Evolutionary conservation across 2,797 vertebrate genomes (phyloP), one percentile per base, ranked within the genome.

Genomic region (Chelidonichthys spinosus): DNA sequence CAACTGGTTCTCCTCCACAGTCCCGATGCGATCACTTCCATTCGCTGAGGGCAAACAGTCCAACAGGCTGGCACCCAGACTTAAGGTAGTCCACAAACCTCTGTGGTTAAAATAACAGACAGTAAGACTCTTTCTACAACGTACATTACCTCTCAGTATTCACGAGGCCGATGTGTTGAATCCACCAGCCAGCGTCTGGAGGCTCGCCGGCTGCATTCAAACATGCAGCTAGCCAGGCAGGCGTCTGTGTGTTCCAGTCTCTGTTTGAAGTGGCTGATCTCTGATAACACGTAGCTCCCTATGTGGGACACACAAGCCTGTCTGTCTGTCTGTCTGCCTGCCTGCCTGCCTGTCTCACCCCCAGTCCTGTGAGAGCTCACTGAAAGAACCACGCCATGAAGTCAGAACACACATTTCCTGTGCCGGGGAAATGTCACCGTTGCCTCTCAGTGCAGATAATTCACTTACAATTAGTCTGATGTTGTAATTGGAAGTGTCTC

Each of bases 191-290:
- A 10, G 18, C 53, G 53, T 78, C 61, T 75, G 60, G 47, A 55
- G n/a, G 60, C 72, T 69, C 66, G 69, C 80, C 89, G 78, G 60
- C 82, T 81, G 78, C 58, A 52, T 54, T 82, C 81, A 79, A 63
- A 84, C 69, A 88, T 85, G 53, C 74, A 63, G 79, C 71, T 62
- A 76, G 81, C 49, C 87, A 75, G 81, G 37, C 52, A 63, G 80
- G 81, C 94, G 93, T 93, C 94, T 85, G 81, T 87, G 81, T 93
- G 94, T 94, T 93, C 89, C 60, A 37, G 50, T 70, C 69, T 93
- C 72, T 95, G 90, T 95, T 94, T 95, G 94, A 92, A 66, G 82
- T 90, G 84, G 81, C 72, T 95, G 94, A 95, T 92, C 94, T 94
- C 88, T 95, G 95, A 93, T 92, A 94, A 79, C 79, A 25, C 71